Evolutionary conservation across 2,888 invertebrate species (phyloP), one percentile per base, ranked within the genome.

Genomic region (Anorthoa munda): DNA sequence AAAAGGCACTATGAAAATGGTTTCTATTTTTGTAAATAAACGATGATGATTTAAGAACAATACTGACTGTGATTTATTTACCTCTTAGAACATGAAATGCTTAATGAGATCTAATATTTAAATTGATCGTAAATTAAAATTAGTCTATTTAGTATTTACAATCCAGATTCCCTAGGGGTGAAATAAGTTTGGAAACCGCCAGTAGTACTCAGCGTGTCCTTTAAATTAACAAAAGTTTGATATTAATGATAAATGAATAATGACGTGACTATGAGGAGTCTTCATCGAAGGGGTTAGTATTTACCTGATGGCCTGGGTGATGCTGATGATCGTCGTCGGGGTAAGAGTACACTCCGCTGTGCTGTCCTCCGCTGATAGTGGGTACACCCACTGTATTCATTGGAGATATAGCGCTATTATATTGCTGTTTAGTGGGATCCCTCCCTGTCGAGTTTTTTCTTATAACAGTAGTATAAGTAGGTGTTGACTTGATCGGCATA

Each of bases 11-110:
- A 82, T 85, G 75, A 74, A 90, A 89, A 90, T 91, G 86, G 90
- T 94, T 94, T 94, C 92, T 95, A 95, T 94, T 95, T 95, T 95
- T 96, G 95, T 95, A 95, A 95, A 95, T 96, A 96, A 95, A 95
- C 51, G 55, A 79, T 88, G 87, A 90, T 92, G 83, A 90, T 91
- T 90, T 85, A 88, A 89, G 84, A 88, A 87, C 81, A 71, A 82
- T 56, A 72, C 73, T 80, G 86, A 66, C 82, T 88, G 79, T 77
- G 26, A 72, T 75, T 85, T 58, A 66, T 65, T 48, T 65, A 56
- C 66, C 64, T 76, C 68, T 53, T 77, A 75, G 66, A 73, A 76
- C 60, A 69, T 73, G 80, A 86, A 87, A 85, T 86, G 86, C 79
- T 86, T 78, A 73, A 79, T 88, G 91, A 93, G 91, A 91, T 92